These are phyloP conservation scores for Etheostoma cragini DNA, from an alignment of 2,113 vertebrate genomes.

Conservation along the genomic window DNA sequence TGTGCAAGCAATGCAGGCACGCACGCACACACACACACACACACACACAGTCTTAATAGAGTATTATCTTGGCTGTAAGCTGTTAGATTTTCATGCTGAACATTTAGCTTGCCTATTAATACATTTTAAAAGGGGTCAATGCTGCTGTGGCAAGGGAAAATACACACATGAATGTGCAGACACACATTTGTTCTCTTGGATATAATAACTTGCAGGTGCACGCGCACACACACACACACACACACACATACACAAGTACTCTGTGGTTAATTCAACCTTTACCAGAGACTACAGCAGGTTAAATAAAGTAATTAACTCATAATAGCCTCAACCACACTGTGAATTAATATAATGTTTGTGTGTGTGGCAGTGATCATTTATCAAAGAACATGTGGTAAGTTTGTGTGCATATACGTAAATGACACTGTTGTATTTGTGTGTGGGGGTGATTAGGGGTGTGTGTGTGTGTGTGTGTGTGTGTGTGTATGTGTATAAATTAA, in stretches of 20 bases:
- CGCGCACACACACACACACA: constrained; percentile 23
- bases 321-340: constrained; percentile 56
- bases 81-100: constrained; percentile 60
- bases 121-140: constrained; percentile 77
- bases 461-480: not conserved
- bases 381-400: constrained; percentile 13
- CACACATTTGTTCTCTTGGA: constrained; percentile 16
- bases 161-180: constrained; percentile 33
- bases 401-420: not conserved
- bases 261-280: constrained; percentile 59
- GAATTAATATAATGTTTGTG: constrained; percentile 51
- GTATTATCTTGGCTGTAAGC: constrained; percentile 55
- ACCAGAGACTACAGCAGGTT: constrained; percentile 62
- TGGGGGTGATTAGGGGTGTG: not conserved
- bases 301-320: constrained; percentile 74
- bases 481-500: constrained; percentile 34
- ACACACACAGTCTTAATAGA: constrained; percentile 35
- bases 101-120: constrained; percentile 72
- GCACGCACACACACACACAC: constrained; percentile 10
- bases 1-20: not conserved
- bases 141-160: constrained; percentile 47
- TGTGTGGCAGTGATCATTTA: constrained; percentile 1
- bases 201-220: constrained; percentile 25
- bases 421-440: constrained; percentile 10
- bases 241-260: constrained; percentile 15